A percentile compares a stretch with the other conserved stretches of the same genome.
Evolutionary conservation across 2,113 vertebrate genomes (phyloP).

Genomic region (Entomyzon cyanotis): DNA sequence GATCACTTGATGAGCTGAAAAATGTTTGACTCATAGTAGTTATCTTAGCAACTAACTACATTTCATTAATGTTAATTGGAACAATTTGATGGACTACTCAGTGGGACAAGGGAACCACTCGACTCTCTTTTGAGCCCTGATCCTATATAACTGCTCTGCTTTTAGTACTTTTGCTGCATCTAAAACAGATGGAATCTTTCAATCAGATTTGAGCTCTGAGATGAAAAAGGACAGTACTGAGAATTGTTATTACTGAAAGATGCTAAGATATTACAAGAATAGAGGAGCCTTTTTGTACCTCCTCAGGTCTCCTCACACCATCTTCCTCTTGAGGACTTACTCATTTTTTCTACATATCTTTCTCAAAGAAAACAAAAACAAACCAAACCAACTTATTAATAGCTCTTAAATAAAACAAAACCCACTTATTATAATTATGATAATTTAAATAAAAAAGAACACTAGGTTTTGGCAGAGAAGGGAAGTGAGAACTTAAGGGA

Average conservation of each 20-base stretch:
- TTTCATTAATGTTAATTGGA: neutral
- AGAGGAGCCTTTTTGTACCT: neutral
- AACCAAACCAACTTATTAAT: neutral
- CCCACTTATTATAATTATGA: neutral
- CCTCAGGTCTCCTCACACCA: neutral
- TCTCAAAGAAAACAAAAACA: neutral
- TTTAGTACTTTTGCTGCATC: neutral
- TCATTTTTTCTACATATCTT: neutral
- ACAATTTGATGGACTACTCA: neutral
- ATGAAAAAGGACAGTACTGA: neutral
- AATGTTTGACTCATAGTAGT: neutral
- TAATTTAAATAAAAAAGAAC: neutral
- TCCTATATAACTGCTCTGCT: neutral
- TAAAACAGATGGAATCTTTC: neutral
- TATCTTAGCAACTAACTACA: neutral
- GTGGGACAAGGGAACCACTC: neutral
- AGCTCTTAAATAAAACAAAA: neutral
- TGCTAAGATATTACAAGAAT: neutral
- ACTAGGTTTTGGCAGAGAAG: neutral
- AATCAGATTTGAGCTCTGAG: neutral
- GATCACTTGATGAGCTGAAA: neutral
- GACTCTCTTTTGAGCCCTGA: neutral
- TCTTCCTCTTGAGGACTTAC: neutral
- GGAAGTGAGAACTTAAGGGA: neutral
- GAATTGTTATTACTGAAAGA: neutral